Percentiles rank a stretch among this genome's conserved stretches.
These are phyloP conservation scores for Charanyca ferruginea DNA, from an alignment of 2,888 invertebrate species.

Conservation along the genomic window DNA sequence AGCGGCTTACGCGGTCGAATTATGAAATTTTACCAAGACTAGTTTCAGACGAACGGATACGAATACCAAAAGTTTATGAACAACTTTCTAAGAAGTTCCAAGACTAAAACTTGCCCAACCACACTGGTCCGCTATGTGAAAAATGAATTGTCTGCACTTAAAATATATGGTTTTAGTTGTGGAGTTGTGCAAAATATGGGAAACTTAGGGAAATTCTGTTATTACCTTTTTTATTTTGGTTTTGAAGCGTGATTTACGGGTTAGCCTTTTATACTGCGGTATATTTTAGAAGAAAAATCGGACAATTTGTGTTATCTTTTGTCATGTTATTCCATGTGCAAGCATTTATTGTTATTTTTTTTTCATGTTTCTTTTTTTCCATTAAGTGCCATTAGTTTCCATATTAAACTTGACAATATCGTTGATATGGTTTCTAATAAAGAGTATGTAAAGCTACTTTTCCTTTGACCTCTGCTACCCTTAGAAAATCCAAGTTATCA, in stretches of 20 bases:
- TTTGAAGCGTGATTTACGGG: constrained; percentile 50
- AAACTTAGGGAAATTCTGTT: constrained; percentile 69
- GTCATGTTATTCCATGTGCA: background rate
- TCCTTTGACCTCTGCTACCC: background rate
- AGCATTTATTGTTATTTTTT: constrained; percentile 11
- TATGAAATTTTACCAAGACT: constrained; percentile 79
- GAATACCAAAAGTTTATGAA: constrained; percentile 84
- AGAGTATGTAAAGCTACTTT: background rate
- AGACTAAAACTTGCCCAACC: constrained; percentile 79
- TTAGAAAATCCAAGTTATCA: background rate
- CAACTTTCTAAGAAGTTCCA: constrained; percentile 79
- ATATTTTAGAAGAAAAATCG: constrained; percentile 23
- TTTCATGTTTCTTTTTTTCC: too few relatives aligned
- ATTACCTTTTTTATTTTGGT: constrained; percentile 55
- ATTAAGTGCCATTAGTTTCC: background rate
- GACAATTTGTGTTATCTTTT: constrained; percentile 12
- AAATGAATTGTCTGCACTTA: constrained; percentile 90
- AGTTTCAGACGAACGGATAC: constrained; percentile 79
- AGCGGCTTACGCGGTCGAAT: constrained; percentile 75
- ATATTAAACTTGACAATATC: background rate
- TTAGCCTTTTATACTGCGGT: constrained; percentile 20
- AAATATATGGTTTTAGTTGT: constrained; percentile 86
- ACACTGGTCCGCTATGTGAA: constrained; percentile 82
- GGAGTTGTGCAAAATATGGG: constrained; percentile 79
- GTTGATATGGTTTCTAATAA: background rate